Evolutionary conservation across 2,113 vertebrate species (phyloP), one percentile per base, ranked within the genome.

Genomic region (Phylloscopus whistleri): DNA sequence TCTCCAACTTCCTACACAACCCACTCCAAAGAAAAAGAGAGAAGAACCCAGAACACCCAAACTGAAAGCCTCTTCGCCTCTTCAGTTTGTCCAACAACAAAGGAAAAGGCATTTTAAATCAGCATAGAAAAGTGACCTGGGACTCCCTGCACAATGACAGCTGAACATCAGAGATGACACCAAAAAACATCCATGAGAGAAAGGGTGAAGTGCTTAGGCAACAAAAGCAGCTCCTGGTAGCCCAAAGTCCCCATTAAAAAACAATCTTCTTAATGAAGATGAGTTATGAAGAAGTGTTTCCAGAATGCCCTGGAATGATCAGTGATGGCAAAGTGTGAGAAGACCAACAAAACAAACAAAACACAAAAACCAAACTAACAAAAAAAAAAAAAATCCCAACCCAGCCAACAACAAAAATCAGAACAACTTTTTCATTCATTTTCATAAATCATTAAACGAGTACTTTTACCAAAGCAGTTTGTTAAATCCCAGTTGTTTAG

Each of bases 41-140:
- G 18, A 9, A 70, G 39, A 10, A 53, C 4, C 6, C 14, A 30
- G 12, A 84, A n/a, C 20, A 64, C 41, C 4, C 17, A 68, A 67
- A 53, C 0, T 28, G 6, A 63, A 58, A 10, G 13, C 10, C 0
- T 1, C 19, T 39, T 78, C 20, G 17, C 26, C 16, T 48, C 43
- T 43, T 56, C 33, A 9, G 12, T 49, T 66, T 48, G 21, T 37
- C 37, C 35, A 69, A 16, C 20, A 77, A n/a, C 9, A 1, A 49
- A 81, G 9, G 2, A 3, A 67, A 63, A 55, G 5, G 28, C 0
- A 44, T 60, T 78, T 64, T 22, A 22, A 69, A 16, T 37, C 9
- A 60, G 17, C 13, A 52, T 13, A 30, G 41, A 17, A 69, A 77
- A 16, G 12, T 27, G 11, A 69, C 16, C 30, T 52, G 35, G 33